Base-by-base conservation (phyloP, 2,113 vertebrate species). In the Promerops cafer region DNA sequence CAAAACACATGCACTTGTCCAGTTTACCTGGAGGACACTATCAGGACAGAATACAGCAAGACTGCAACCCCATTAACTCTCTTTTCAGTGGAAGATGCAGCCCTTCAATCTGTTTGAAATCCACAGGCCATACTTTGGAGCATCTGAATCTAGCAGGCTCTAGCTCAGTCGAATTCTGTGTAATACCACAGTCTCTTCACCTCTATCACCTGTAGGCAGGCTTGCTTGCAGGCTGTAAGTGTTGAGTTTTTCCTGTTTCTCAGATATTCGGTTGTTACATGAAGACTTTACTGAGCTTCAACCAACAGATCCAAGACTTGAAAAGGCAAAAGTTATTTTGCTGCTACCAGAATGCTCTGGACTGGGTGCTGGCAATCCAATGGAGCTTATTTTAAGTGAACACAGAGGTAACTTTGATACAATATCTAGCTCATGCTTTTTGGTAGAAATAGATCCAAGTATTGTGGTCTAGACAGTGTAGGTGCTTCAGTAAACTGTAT, bases 381-480 rank as follows among this genome's bases (percentile, higher is more conserved):
- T 99, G 30, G 98, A 99, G 50, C 98, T 99, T 87, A 98, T 99
- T 94, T 96, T 99, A 95, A 98, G 96, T 96, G 99, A 99, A 85
- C 96, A 98, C 10, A 95, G 98, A 98, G 99, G 99, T 99, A 98
- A 88, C 30, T 75, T 53, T 65, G 28, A 42, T 72, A 42, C 9
- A 44, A 20, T 16, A 50, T 16, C 19, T 91, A 66, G 23, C 39
- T 83, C 19, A 13, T 52, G 40, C 23, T 92, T 90, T 88, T 33
- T 85, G 35, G 18, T 66, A 75, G 50, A 68, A 70, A 64, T 10
- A 83, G 11, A 37, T 52, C 72, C 14, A 49, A 14, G 21, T 84
- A 20, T 22, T 84, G 21, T 68, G 56, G 44, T 52, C 19, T 82
- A 53, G 44, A 60, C 18, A 14, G 8, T 1, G 0, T 54, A 60